Base-by-base conservation (phyloP, 2,797 vertebrate species). In the Trematomus bernacchii region DNA sequence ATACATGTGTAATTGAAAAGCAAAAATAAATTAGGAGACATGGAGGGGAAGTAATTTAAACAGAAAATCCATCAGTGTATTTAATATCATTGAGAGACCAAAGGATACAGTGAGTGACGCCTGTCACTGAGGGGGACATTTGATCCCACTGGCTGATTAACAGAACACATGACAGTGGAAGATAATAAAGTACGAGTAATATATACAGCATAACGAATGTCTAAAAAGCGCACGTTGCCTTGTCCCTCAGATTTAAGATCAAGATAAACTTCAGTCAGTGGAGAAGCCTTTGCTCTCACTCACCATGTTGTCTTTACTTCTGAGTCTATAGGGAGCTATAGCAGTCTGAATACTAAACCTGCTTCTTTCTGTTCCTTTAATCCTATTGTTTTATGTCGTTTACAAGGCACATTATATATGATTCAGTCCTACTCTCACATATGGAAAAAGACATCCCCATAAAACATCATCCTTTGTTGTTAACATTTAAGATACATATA, bases 91-190 rank as follows among this genome's bases (percentile, higher is more conserved):
- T 16, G 46, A 57, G 10, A 80, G 30, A 33, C 9, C 4, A 12
- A 37, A 55, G 47, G 65, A 69, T 67, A 52, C 3, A 33, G 50
- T 40, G 51, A 54, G 60, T 5, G 4, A 50, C 0, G 11, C 52
- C 62, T 52, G 69, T 76, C 54, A 30, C 40, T 55, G 46, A 27
- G 66, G 64, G 51, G 82, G 77, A 86, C 71, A 84, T 85, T 85
- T 86, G 79, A 83, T 87, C 54, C 57, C 8, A 15, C 13, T 11
- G 11, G n/a, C 71, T 84, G 73, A 87, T 83, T 72, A 71, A 63
- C 66, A 73, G 50, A 42, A 47, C 33, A 37, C 18, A 10, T 13
- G 4, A 21, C 63, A 57, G 60, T 23, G 30, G 43, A 37, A 60
- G 63, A 71, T 60, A 64, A 70, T 43, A 27, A 48, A 62, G 19